These are phyloP conservation scores for Bursaphelenchus okinawaensis DNA, from an alignment of 2,888 invertebrate species.

Conservation along the genomic window DNA sequence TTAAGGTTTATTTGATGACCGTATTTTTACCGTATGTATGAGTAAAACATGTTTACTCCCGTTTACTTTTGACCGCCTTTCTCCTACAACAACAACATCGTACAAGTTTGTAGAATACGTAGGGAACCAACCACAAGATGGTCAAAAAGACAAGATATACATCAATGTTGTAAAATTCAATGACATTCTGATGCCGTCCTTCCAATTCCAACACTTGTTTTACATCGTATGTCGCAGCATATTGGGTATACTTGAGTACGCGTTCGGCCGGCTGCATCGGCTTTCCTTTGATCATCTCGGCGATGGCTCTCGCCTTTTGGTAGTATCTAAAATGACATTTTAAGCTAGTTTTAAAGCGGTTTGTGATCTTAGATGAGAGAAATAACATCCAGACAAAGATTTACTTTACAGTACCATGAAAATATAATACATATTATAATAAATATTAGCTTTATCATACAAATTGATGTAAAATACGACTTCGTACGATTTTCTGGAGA, in stretches of 20 bases:
- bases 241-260: constrained; percentile 31
- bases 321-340: constrained; percentile 8
- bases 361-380: too few species aligned
- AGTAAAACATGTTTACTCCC: too few species aligned
- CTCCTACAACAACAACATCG: constrained; percentile 1
- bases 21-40: too few species aligned
- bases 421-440: too few species aligned
- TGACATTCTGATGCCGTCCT: constrained; percentile 4
- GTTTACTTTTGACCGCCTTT: too few species aligned
- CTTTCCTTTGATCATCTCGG: constrained; percentile 28
- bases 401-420: too few species aligned
- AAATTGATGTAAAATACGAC: not conserved
- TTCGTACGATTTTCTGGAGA: too few species aligned
- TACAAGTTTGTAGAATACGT: not conserved
- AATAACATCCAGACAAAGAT: too few species aligned
- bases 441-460: too few species aligned
- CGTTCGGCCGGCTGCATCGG: constrained; percentile 29
- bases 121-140: not conserved
- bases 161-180: constrained; percentile 18
- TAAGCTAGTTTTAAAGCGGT: not conserved
- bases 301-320: constrained; percentile 6
- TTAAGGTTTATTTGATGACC: too few species aligned
- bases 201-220: not conserved
- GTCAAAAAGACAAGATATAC: not conserved
- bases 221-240: constrained; percentile 20